A percentile compares a stretch with the other conserved stretches of the same genome.
Conservation (phyloP, 2,888 invertebrate genomes). For the Apoda limacodes region DNA sequence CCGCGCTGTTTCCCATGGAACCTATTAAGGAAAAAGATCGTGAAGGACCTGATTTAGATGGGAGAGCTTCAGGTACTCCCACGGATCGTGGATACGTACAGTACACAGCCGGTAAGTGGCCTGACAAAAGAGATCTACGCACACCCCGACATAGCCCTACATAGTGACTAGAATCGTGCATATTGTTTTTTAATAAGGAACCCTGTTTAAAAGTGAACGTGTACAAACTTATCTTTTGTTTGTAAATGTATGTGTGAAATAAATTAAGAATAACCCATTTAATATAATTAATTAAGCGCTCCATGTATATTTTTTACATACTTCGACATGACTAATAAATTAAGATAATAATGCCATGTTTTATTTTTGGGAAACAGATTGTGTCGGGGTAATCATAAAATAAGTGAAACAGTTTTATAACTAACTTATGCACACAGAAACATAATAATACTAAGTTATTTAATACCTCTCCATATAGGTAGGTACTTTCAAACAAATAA, state of each 20-base stretch:
- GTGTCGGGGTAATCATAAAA: no score
- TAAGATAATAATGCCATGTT: no score
- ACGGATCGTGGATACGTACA: constrained; percentile 81
- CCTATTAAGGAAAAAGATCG: constrained; percentile 56
- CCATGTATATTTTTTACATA: constrained; percentile 8
- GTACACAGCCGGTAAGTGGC: constrained; percentile 79
- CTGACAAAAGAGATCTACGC: constrained; percentile 60
- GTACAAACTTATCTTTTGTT: no score
- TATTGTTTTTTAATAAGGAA: no score
- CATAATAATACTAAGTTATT: no score
- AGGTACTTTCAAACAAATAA: no score
- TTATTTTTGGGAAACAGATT: no score
- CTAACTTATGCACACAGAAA: no score
- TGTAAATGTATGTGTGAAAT: constrained; percentile 1
- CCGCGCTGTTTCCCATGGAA: constrained; percentile 63
- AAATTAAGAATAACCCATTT: constrained; percentile 9
- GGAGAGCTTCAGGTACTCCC: constrained; percentile 72
- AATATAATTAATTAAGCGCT: constrained; percentile 13
- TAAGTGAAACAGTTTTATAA: no score
- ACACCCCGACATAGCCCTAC: constrained; percentile 72
- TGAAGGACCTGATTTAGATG: constrained; percentile 41
- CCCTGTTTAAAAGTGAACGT: no score
- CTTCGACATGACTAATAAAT: background rate
- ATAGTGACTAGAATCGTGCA: no score
- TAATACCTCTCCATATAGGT: no score